Base-by-base conservation (phyloP, 2,113 vertebrate genomes). In the Festucalex cinctus region DNA sequence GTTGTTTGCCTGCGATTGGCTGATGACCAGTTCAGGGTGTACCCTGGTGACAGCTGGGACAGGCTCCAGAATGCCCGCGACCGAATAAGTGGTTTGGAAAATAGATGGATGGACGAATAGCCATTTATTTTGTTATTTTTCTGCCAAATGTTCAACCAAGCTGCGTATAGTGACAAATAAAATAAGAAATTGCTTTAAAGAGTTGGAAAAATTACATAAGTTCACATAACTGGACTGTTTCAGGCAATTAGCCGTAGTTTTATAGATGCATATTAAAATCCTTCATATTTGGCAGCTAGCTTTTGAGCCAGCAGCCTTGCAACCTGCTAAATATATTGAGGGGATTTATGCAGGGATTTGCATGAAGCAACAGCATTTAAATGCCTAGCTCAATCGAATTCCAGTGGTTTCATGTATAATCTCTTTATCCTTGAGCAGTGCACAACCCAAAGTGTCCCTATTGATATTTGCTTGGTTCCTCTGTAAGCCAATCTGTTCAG, bases 321-420 rank as follows among this genome's bases (percentile, higher is more conserved):
- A 70, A 83, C 76, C 74, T 86, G 79, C 76, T 77, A 74, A 85
- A 84, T 62, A 49, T 78, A 76, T 87, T 79, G 66, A 32, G 65
- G 43, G 76, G 74, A 70, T 80, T 84, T 87, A 79, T 84, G 82
- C 74, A 66, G 68, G 86, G 85, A 86, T 88, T 87, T 88, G 71
- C 75, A 80, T 75, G 63, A 83, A 74, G 78, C 69, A 65, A 88
- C 80, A 84, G 72, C 82, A 71, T 81, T 88, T 80, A 84, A 75
- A 80, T 1, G 44, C 53, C 79, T 65, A 76, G 80, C 77, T 83
- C 44, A 53, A 83, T 79, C 75, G 65, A 80, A 80, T 85, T 88
- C 68, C 75, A 79, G 80, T 80, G 76, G 85, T 88, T 83, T 87
- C 76, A 70, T 78, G 67, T 69, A 77, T 86, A 85, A 89, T 86